phyloP scores from a whole-genome alignment of 2,113 vertebrate genomes.

The Mesoclemmys tuberculata region DNA sequence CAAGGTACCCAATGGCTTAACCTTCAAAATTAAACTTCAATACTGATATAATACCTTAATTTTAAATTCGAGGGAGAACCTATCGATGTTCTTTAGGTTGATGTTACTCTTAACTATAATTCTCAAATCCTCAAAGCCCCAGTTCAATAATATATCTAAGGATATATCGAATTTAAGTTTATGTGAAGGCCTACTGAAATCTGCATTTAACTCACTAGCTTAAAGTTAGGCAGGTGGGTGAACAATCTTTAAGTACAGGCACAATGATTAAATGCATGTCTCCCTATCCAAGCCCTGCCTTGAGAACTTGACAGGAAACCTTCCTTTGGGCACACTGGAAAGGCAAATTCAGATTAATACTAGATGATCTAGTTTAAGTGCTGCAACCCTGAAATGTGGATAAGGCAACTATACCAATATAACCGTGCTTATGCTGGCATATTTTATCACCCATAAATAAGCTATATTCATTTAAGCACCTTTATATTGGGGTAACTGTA shows the following conservation, averaged over 20 bases:
- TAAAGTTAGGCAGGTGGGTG: fast-evolving
- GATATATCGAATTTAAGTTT: background rate
- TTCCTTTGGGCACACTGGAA: background rate
- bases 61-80: background rate
- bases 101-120: background rate
- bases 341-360: background rate
- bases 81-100: background rate
- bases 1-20: background rate
- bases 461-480: background rate
- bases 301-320: background rate
- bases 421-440: background rate
- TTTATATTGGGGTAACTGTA: background rate
- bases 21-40: background rate
- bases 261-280: background rate
- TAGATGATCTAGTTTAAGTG: background rate
- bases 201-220: background rate
- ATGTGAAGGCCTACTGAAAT: background rate
- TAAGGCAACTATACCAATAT: background rate
- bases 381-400: background rate
- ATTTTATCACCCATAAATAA: background rate
- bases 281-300: background rate
- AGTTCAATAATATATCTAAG: background rate
- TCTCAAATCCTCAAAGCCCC: background rate
- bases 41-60: background rate
- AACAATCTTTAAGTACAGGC: background rate